A percentile compares a stretch with the other conserved stretches of the same genome.
These are phyloP conservation scores for Acrocephalus kingi DNA, from an alignment of 2,113 vertebrate genomes.

Conservation along the genomic window DNA sequence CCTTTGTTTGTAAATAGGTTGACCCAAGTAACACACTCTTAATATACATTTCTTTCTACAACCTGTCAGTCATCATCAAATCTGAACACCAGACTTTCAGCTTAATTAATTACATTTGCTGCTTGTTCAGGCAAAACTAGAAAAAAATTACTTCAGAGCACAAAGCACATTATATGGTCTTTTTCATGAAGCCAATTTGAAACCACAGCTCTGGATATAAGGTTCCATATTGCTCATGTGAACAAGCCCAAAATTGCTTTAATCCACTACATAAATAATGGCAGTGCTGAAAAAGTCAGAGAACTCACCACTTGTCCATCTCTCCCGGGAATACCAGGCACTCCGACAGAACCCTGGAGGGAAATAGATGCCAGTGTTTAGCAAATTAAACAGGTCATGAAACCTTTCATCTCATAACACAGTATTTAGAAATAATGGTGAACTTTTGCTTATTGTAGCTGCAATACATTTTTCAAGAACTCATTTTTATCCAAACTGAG, in stretches of 20 bases:
- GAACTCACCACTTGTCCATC: conserved; percentile 90
- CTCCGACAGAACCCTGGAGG: conserved; percentile 85
- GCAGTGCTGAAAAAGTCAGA: neutral
- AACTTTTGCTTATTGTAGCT: neutral
- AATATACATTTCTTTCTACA: neutral
- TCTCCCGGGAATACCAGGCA: conserved; percentile 84
- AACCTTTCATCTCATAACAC: conserved; percentile 35
- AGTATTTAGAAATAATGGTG: neutral
- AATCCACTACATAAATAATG: neutral
- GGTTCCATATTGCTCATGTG: neutral
- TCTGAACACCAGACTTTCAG: neutral
- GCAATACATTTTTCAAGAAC: neutral
- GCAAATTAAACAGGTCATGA: conserved; percentile 33
- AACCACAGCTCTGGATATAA: neutral
- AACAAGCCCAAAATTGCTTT: neutral
- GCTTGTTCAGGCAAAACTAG: neutral
- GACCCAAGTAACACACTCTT: neutral
- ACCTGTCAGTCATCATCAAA: neutral
- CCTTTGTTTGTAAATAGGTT: neutral
- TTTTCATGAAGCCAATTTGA: neutral
- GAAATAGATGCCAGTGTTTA: conserved; percentile 3
- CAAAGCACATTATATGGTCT: neutral
- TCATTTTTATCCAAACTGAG: neutral
- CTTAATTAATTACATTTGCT: neutral
- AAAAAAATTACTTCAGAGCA: neutral